phyloP scores from a whole-genome alignment of 1,140 invertebrate species.

The Myzus persicae region DNA sequence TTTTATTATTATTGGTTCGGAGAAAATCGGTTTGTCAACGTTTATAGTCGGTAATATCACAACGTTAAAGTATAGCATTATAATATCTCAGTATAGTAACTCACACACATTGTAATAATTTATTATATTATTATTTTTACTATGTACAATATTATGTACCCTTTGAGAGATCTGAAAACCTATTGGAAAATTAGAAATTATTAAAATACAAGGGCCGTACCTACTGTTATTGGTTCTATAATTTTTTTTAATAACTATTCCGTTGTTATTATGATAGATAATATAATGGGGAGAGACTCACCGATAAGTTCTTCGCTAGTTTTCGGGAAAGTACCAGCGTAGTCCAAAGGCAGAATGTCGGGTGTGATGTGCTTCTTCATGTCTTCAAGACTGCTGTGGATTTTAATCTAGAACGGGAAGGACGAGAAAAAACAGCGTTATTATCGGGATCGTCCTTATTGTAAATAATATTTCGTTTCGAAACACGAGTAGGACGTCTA shows the following conservation, averaged over 20 bases:
- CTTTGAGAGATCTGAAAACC: neutral
- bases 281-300: neutral
- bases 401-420: neutral
- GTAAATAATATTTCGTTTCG: neutral
- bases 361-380: neutral
- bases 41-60: neutral
- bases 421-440: neutral
- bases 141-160: too few relatives aligned
- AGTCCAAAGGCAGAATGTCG: constrained; percentile 34
- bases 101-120: neutral
- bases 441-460: neutral
- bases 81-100: neutral
- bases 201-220: neutral
- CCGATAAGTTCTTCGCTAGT: constrained; percentile 40
- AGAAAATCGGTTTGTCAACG: neutral
- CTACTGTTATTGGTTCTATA: neutral
- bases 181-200: neutral
- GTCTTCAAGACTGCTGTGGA: neutral
- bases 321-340: constrained; percentile 50
- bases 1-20: neutral
- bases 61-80: neutral
- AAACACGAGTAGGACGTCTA: neutral
- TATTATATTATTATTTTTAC: too few relatives aligned
- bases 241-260: too few relatives aligned
- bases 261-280: too few relatives aligned